Conservation (phyloP, 2,888 invertebrate species). For the Rambutsinella grinnellia region DNA sequence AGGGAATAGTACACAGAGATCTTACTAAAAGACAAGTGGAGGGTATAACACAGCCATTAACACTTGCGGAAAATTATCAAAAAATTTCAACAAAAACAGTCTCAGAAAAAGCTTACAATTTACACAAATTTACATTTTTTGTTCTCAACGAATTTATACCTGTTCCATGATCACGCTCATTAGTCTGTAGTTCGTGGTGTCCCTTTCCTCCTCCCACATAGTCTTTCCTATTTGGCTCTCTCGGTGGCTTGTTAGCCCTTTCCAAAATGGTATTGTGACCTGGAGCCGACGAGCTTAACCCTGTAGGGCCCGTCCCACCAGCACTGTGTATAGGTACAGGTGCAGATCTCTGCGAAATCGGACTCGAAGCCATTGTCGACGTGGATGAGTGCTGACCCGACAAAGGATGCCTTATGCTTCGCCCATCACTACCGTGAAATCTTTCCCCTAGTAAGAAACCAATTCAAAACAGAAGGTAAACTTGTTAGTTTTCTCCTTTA, state of each 20-base stretch:
- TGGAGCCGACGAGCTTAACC: conserved; percentile 46
- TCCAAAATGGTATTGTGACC: conserved; percentile 52
- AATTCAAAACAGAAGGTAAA: too few relatives aligned
- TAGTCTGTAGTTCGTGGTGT: conserved; percentile 32
- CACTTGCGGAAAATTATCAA: too few relatives aligned
- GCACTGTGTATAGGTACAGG: conserved; percentile 59
- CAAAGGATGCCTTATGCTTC: conserved; percentile 58
- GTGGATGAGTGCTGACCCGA: conserved; percentile 62
- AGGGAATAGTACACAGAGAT: too few relatives aligned
- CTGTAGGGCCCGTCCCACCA: conserved; percentile 25
- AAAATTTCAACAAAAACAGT: too few relatives aligned
- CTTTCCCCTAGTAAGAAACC: conserved; percentile 60
- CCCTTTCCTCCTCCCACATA: conserved; percentile 32
- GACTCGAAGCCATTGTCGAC: conserved; percentile 64
- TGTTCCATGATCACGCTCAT: conserved; percentile 54
- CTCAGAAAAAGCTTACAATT: too few relatives aligned
- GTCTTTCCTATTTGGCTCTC: conserved; percentile 49
- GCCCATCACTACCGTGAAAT: conserved; percentile 55
- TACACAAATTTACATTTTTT: background rate
- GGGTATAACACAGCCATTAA: too few relatives aligned
- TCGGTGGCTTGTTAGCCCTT: conserved; percentile 31
- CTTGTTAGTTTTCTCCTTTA: too few relatives aligned
- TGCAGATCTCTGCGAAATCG: conserved; percentile 64
- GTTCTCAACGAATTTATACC: conserved; percentile 22
- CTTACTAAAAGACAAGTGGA: too few relatives aligned